A percentile compares a stretch with the other conserved stretches of the same genome.
Conservation (phyloP, 2,888 invertebrate species). For the Crematogaster levior region DNA sequence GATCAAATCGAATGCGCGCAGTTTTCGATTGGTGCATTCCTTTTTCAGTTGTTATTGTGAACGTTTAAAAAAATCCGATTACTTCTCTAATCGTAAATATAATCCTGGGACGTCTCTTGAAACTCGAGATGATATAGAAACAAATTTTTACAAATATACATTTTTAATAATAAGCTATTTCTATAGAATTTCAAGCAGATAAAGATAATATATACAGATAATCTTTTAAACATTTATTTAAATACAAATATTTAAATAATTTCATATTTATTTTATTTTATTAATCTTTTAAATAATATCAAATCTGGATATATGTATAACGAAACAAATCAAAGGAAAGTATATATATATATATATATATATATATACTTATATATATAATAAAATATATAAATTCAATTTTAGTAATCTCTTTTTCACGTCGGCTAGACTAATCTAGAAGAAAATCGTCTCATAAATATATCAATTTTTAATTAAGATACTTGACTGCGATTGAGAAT, state of each 20-base stretch:
- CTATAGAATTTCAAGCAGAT: neutral
- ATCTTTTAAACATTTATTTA: neutral
- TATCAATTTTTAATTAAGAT: neutral
- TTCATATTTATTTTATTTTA: neutral
- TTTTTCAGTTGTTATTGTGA: neutral
- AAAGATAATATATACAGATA: neutral
- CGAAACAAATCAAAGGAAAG: neutral
- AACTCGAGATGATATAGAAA: neutral
- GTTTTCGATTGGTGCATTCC: neutral
- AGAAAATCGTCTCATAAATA: neutral
- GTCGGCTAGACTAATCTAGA: neutral
- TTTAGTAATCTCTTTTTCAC: neutral
- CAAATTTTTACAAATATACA: neutral
- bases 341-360: too few species aligned
- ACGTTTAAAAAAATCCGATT: conserved; percentile 26
- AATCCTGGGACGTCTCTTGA: neutral
- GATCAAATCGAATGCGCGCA: neutral
- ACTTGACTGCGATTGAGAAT: neutral
- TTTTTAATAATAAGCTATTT: neutral
- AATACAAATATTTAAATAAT: neutral
- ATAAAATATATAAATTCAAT: neutral
- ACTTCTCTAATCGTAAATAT: neutral
- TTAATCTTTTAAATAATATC: neutral
- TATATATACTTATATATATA: too few species aligned
- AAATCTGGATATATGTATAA: neutral